Percentiles rank a stretch among this genome's conserved stretches.
These are phyloP conservation scores for Dromiciops gliroides DNA, from an alignment of 2,113 vertebrate genomes.

Conservation along the genomic window DNA sequence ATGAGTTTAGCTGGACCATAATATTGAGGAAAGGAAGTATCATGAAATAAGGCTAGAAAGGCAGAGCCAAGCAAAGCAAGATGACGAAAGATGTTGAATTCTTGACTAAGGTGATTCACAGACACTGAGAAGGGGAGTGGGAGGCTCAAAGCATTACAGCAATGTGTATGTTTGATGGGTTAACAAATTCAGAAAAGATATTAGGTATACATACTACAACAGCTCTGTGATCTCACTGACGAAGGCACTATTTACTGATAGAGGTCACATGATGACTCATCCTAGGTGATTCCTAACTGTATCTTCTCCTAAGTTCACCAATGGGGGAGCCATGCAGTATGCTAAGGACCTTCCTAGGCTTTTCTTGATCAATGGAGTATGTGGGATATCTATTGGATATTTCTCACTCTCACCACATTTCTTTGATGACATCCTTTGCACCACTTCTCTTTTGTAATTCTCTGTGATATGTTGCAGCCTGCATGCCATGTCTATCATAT, in stretches of 20 bases:
- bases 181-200: neutral
- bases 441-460: neutral
- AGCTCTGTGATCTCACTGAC: neutral
- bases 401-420: neutral
- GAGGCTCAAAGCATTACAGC: neutral
- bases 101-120: neutral
- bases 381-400: neutral
- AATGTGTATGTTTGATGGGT: neutral
- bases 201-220: neutral
- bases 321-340: neutral
- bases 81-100: neutral
- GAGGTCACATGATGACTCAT: neutral
- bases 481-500: neutral
- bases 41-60: neutral
- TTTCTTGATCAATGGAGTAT: neutral
- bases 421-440: neutral
- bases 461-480: neutral
- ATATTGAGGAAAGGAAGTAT: neutral
- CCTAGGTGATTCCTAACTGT: neutral
- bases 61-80: neutral
- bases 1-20: neutral
- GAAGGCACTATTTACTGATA: neutral
- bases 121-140: neutral
- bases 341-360: neutral
- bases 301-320: neutral